phyloP scores from a whole-genome alignment of 2,888 invertebrate genomes.

The Pristionchus japonicus region DNA sequence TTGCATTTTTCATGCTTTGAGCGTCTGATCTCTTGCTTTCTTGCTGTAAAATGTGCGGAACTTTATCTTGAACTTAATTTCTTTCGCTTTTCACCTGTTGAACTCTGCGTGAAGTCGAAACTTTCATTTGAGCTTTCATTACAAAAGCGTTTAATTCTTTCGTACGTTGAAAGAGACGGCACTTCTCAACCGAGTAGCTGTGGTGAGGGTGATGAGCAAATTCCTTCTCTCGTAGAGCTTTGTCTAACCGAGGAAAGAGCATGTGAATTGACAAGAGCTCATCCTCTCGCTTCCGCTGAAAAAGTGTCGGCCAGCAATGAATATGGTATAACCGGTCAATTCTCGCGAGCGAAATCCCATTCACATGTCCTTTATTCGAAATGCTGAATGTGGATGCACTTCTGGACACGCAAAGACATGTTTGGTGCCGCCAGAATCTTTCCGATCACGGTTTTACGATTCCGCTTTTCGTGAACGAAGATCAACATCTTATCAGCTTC shows the following conservation, averaged over 20 bases:
- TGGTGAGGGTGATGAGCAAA: background rate
- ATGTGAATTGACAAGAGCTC: background rate
- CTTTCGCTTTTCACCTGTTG: no score
- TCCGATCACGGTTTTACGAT: background rate
- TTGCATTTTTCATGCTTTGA: background rate
- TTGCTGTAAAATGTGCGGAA: no score
- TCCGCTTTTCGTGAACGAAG: background rate
- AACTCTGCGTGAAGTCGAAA: no score
- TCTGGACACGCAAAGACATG: background rate
- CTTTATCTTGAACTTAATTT: no score
- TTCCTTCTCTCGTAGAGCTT: background rate
- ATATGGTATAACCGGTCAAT: background rate
- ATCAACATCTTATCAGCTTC: background rate
- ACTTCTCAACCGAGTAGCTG: background rate
- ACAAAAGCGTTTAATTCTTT: background rate
- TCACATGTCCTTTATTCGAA: background rate
- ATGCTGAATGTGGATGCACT: background rate
- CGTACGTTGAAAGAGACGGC: background rate
- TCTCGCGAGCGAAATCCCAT: background rate
- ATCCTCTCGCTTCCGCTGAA: background rate
- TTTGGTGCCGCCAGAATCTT: background rate
- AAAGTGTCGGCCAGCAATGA: constrained; percentile 17
- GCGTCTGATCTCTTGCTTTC: no score
- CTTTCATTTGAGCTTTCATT: background rate
- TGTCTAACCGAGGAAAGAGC: background rate